A percentile compares a stretch with the other conserved stretches of the same genome.
These are phyloP conservation scores for Gonioctena quinquepunctata DNA, from an alignment of 1,140 invertebrate genomes.

Conservation along the genomic window DNA sequence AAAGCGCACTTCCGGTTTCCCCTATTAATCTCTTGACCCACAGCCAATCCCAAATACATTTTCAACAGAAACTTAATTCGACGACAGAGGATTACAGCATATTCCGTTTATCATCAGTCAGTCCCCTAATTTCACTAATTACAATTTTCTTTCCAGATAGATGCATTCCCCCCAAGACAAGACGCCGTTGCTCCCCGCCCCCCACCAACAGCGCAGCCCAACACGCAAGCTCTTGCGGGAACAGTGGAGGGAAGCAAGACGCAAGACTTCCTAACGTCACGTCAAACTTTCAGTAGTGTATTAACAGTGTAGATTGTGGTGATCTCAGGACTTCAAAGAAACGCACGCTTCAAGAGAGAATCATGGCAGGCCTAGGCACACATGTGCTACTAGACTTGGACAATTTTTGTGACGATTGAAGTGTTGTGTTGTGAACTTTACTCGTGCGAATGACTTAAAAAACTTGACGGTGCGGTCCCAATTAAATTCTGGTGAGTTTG, in stretches of 20 bases:
- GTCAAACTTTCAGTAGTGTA: background rate
- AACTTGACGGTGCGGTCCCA: background rate
- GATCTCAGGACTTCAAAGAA: background rate
- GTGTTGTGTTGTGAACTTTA: constrained; percentile 2
- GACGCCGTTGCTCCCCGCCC: background rate
- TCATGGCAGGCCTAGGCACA: no score
- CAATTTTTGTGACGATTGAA: background rate
- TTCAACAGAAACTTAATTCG: background rate
- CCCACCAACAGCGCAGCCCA: background rate
- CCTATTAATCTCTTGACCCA: no score
- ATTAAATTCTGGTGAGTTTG: background rate
- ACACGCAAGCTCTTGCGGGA: background rate
- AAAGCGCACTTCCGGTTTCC: no score
- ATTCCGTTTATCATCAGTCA: background rate
- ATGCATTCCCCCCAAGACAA: background rate
- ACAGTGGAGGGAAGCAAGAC: background rate
- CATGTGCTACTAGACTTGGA: background rate
- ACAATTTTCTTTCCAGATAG: constrained; percentile 7
- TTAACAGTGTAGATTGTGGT: background rate
- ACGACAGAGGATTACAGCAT: background rate
- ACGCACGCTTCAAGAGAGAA: background rate
- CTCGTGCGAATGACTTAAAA: background rate
- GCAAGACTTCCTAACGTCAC: background rate
- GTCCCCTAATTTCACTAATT: background rate
- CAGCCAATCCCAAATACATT: no score